Conservation (phyloP, 1,140 invertebrate species). For the Trichoplusia ni region DNA sequence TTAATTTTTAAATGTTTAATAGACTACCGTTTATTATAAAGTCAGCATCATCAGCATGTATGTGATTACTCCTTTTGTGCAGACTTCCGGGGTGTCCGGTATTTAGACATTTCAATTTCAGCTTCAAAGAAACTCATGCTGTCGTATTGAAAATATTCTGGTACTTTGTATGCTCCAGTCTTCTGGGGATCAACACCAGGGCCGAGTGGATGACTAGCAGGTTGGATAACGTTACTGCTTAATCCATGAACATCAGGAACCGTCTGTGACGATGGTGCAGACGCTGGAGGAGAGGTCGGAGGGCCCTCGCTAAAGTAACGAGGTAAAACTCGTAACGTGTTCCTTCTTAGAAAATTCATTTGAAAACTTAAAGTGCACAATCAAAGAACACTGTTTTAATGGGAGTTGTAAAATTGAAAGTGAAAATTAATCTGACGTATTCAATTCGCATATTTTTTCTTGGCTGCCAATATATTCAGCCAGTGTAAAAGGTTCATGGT, state of each 20-base stretch:
- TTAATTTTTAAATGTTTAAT: no score
- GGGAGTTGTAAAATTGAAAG: no score
- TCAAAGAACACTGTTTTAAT: no score
- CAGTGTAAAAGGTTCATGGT: no score
- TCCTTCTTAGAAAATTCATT: conserved; percentile 35
- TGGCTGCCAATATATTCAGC: no score
- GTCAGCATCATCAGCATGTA: no score
- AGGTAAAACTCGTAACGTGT: conserved; percentile 33
- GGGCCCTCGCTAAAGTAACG: conserved; percentile 58
- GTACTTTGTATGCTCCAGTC: conserved; percentile 89
- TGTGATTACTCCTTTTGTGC: conserved; percentile 79
- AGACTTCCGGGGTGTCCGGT: conserved; percentile 88
- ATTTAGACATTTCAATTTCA: conserved; percentile 92
- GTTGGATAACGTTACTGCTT: conserved; percentile 83
- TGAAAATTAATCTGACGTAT: no score
- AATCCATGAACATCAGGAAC: conserved; percentile 84
- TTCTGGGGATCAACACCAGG: conserved; percentile 87
- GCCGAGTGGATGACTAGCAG: conserved; percentile 84
- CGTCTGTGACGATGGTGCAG: conserved; percentile 33
- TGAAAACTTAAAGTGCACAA: no score
- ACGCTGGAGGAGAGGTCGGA: conserved; percentile 37
- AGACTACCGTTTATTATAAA: no score
- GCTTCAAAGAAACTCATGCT: conserved; percentile 90
- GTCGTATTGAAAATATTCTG: conserved; percentile 93
- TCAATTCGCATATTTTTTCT: no score